Conservation (phyloP, 2,797 vertebrate genomes). For the Cottoperca gobio region DNA sequence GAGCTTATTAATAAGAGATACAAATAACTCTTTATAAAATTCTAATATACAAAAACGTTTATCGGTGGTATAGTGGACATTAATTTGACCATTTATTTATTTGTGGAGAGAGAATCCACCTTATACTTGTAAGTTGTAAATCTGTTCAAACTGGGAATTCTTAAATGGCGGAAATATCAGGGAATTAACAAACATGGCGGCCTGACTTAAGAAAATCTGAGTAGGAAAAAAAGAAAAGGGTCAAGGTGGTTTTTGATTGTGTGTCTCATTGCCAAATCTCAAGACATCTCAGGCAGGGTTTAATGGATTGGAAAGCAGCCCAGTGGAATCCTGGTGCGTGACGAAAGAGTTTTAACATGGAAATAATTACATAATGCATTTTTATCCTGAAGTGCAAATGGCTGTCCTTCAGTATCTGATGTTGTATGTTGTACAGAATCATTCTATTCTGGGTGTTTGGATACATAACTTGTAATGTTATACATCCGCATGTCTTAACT, state of each 20-base stretch:
- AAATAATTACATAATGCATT: slow-evolving; percentile 54
- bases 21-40: slow-evolving; percentile 54
- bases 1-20: slow-evolving; percentile 55
- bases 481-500: slow-evolving; percentile 59
- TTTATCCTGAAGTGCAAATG: slow-evolving; percentile 53
- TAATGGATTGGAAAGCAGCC: slow-evolving; percentile 55
- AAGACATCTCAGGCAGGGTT: slow-evolving; percentile 79
- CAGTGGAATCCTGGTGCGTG: slow-evolving; percentile 53
- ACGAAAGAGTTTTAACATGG: slow-evolving; percentile 46
- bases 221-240: slow-evolving; percentile 24
- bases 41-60: slow-evolving; percentile 61
- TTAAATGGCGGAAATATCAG: slow-evolving; percentile 70
- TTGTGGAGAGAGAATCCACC: slow-evolving; percentile 61
- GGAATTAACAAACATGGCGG: slow-evolving; percentile 68
- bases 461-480: slow-evolving; percentile 58
- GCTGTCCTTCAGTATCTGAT: slow-evolving; percentile 51
- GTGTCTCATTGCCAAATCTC: slow-evolving; percentile 74
- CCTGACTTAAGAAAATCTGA: slow-evolving; percentile 56
- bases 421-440: slow-evolving; percentile 63
- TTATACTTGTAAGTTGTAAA: slow-evolving; percentile 59
- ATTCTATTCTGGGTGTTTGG: slow-evolving; percentile 61
- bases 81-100: slow-evolving; percentile 80
- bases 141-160: slow-evolving; percentile 67
- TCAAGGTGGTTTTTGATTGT: slow-evolving; percentile 58
- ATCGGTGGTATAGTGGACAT: slow-evolving; percentile 53